Base-by-base conservation (phyloP, 2,113 vertebrate genomes). In the Symphodus melops region DNA sequence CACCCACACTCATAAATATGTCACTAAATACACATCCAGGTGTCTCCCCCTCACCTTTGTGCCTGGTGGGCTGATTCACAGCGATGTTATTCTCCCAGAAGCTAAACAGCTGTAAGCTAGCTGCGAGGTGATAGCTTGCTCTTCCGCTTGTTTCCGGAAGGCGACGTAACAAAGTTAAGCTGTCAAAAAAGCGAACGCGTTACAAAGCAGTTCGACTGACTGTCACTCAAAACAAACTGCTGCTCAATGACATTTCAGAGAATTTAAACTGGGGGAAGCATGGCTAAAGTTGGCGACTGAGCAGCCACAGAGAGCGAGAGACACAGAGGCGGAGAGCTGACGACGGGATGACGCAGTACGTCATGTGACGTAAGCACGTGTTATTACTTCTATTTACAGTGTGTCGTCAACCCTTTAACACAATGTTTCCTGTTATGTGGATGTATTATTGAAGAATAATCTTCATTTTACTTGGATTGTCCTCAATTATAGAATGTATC, bases 101-200 rank as follows among this genome's bases (percentile, higher is more conserved):
- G 68, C 82, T 60, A 65, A 65, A 36, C 82, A 80, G 80, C 82
- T 75, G 78, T 44, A 41, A 72, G 81, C 76, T 55, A 60, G 76
- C 68, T 60, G 12, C 11, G 1, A 16, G 13, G n/a, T 11, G 84
- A 65, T 74, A 85, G 70, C 82, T 55, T 1, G 37, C 39, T 55
- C 52, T 51, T 9, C 44, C 61, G 11, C 14, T 16, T 5, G 62
- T 36, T 72, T 16, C n/a, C 56, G 23, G 59, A 52, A 11, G 28
- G 13, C 48, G 48, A 44, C n/a, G 46, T 9, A 14, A 8, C 36
- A 1, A 16, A 33, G n/a, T 42, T 25, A 16, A 9, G 9, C 5
- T 10, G 16, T 0, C 41, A 33, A 14, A 19, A 21, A 17, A 20
- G 23, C 3, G 23, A 17, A 17, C 57, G 48, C 17, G 62, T 0